Conservation (phyloP, 2,888 invertebrate genomes). For the Heteromurus nitidus region DNA sequence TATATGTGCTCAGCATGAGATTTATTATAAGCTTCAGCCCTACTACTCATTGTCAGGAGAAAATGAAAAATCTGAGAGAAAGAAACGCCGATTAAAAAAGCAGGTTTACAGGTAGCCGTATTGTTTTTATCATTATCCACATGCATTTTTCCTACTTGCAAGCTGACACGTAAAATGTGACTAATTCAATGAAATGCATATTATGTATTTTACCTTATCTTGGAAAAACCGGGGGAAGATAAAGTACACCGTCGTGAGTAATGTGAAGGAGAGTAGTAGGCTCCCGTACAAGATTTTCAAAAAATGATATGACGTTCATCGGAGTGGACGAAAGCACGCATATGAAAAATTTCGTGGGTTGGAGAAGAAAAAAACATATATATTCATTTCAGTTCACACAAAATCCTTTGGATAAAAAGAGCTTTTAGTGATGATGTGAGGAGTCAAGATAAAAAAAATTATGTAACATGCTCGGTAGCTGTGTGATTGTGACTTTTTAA, state of each 20-base stretch:
- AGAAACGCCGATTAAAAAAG: slow-evolving; percentile 27
- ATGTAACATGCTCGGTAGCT: background rate
- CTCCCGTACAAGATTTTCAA: slow-evolving; percentile 31
- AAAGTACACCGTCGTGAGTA: slow-evolving; percentile 3
- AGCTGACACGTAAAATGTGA: slow-evolving; percentile 35
- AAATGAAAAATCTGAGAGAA: slow-evolving; percentile 3
- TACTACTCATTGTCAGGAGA: background rate
- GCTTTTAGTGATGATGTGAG: slow-evolving; percentile 4
- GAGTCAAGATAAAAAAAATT: slow-evolving; percentile 8
- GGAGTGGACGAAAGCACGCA: background rate
- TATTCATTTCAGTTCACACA: too few relatives aligned
- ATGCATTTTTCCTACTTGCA: slow-evolving; percentile 30
- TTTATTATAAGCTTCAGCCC: slow-evolving; percentile 35
- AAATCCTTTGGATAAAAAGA: background rate
- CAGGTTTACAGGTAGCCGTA: slow-evolving; percentile 25
- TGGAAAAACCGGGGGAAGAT: slow-evolving; percentile 60
- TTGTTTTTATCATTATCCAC: background rate
- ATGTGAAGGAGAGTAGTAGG: background rate
- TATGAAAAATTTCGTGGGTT: too few relatives aligned
- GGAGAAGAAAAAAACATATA: too few relatives aligned
- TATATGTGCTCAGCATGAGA: slow-evolving; percentile 29
- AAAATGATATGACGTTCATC: slow-evolving; percentile 32
- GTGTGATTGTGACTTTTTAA: background rate
- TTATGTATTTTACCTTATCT: background rate
- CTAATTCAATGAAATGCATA: slow-evolving; percentile 2